These are phyloP conservation scores for Nothoprocta perdicaria DNA, from an alignment of 2,113 vertebrate species.

Conservation along the genomic window DNA sequence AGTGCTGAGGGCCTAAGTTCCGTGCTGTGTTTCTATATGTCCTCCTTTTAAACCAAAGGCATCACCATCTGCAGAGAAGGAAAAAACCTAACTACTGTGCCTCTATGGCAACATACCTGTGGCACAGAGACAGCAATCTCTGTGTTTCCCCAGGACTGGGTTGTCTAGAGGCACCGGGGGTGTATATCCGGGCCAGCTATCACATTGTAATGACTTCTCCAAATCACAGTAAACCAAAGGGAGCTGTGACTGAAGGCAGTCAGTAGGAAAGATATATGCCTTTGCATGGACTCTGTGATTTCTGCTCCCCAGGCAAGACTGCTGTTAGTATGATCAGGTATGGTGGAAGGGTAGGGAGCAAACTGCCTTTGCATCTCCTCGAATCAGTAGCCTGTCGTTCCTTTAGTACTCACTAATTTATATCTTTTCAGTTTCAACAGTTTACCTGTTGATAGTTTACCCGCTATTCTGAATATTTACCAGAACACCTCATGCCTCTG, in stretches of 20 bases:
- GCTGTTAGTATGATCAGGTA: background rate
- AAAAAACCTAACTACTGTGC: accelerated
- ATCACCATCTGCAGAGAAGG: background rate
- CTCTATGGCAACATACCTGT: accelerated
- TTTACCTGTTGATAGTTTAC: background rate
- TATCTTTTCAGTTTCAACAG: background rate
- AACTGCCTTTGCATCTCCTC: background rate
- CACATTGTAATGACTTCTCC: accelerated
- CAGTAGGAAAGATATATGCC: accelerated
- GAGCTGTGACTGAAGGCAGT: background rate
- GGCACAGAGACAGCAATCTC: background rate
- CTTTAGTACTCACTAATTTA: background rate
- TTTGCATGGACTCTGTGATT: no score
- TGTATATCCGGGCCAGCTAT: background rate
- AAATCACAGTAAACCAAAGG: accelerated
- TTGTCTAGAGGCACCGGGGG: background rate
- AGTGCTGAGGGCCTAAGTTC: background rate
- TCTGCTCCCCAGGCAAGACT: accelerated
- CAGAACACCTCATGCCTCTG: background rate
- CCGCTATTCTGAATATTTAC: background rate
- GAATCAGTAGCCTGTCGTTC: background rate
- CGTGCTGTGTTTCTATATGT: background rate
- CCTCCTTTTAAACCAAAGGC: background rate
- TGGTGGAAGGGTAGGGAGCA: background rate
- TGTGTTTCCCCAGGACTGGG: accelerated